Evolutionary conservation across 2,113 vertebrate species (phyloP).

Genomic region (Percopsis transmontana): DNA sequence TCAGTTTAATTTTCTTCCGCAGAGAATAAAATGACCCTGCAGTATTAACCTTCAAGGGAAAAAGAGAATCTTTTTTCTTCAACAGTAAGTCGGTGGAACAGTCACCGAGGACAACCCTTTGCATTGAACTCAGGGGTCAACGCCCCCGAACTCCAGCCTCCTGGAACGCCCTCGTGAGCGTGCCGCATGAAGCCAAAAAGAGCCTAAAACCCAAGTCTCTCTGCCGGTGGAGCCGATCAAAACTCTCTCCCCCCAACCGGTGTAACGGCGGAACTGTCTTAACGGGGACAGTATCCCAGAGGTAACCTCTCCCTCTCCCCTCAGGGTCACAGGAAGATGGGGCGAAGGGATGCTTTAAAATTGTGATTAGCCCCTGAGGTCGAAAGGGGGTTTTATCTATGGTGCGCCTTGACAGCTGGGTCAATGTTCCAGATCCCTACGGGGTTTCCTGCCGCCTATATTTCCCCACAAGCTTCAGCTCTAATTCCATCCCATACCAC

Average conservation of each 20-base stretch:
- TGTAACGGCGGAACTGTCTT: conserved; percentile 49
- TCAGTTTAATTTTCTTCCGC: conserved; percentile 69
- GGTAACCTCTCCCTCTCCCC: conserved; percentile 48
- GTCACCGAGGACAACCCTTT: conserved; percentile 42
- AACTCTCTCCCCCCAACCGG: conserved; percentile 31
- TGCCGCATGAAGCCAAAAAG: conserved; percentile 26
- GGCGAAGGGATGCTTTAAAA: conserved; percentile 67
- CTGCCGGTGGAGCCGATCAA: conserved; percentile 51
- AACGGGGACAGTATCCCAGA: conserved; percentile 43
- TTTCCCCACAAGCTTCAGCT: conserved; percentile 19
- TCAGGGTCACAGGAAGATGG: conserved; percentile 43
- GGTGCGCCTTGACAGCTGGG: conserved; percentile 52
- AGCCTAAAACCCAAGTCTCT: conserved; percentile 17
- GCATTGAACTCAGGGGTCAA: conserved; percentile 32
- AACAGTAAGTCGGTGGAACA: conserved; percentile 47
- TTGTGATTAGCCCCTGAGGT: conserved; percentile 69
- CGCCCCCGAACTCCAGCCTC: conserved; percentile 8
- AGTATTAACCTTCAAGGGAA: conserved; percentile 65
- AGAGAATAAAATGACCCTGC: conserved; percentile 69
- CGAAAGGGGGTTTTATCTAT: conserved; percentile 58
- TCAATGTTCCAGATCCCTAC: conserved; percentile 65
- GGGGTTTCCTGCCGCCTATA: conserved; percentile 53
- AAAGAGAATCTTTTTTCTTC: conserved; percentile 49
- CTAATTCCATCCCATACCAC: conserved; percentile 24
- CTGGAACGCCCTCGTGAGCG: conserved; percentile 17